These are phyloP conservation scores for Chrysopilus asiliformis DNA, from an alignment of 2,888 invertebrate genomes.

Conservation along the genomic window DNA sequence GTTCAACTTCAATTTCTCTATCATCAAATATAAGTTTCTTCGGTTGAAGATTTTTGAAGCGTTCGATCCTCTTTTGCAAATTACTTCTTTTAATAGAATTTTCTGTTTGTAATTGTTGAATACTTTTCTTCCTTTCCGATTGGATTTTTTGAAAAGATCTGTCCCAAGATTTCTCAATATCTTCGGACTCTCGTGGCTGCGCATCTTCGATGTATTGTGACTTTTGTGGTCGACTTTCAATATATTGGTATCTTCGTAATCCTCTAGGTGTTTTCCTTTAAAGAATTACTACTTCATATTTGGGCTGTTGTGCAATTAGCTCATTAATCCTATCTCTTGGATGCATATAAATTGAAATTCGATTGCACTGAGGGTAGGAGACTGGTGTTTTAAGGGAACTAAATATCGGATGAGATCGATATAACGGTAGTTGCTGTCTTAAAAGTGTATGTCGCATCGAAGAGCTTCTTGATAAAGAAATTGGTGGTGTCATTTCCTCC, in stretches of 20 bases:
- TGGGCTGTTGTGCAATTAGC: constrained; percentile 5
- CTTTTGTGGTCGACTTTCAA: no score
- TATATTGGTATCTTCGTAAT: no score
- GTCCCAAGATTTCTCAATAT: constrained; percentile 7
- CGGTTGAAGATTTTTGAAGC: constrained; percentile 6
- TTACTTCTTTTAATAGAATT: no score
- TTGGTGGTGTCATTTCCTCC: constrained; percentile 1
- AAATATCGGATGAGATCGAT: background rate
- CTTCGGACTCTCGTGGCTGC: no score
- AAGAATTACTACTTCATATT: constrained; percentile 1
- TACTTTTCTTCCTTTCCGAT: background rate
- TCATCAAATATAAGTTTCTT: constrained; percentile 8
- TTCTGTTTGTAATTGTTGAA: no score
- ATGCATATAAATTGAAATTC: constrained; percentile 1
- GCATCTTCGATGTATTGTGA: no score
- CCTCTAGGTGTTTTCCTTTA: constrained; percentile 1
- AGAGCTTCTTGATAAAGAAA: no score
- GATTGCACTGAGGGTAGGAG: no score
- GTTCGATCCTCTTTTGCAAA: constrained; percentile 4
- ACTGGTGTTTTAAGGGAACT: background rate
- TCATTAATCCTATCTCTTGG: constrained; percentile 1
- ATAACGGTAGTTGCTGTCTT: background rate
- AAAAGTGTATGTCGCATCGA: background rate
- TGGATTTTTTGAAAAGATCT: constrained; percentile 4
- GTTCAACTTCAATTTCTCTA: constrained; percentile 5